Conservation (phyloP, 2,797 vertebrate species). For the Danio tinwini region DNA sequence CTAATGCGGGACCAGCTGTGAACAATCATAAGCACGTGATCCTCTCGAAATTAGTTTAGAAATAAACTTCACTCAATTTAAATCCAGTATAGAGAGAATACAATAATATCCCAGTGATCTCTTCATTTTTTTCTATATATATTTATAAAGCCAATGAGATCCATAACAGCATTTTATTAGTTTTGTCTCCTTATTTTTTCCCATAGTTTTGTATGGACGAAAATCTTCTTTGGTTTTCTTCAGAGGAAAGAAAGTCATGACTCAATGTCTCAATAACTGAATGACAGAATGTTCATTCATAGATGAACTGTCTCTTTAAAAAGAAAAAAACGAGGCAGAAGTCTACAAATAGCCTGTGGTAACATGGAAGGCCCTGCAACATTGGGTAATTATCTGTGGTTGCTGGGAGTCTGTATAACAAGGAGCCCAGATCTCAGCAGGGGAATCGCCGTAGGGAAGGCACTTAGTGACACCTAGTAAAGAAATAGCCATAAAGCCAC, state of each 20-base stretch:
- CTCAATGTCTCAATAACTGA: too few relatives aligned
- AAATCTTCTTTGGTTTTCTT: not conserved
- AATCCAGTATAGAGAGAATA: too few relatives aligned
- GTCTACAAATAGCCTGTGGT: constrained; percentile 62
- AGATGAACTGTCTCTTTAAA: constrained; percentile 42
- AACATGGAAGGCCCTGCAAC: constrained; percentile 14
- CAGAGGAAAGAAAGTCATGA: not conserved
- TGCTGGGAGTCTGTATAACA: constrained; percentile 59
- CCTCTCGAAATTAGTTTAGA: too few relatives aligned
- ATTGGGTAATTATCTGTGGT: constrained; percentile 54
- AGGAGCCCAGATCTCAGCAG: constrained; percentile 47
- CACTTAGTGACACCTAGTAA: constrained; percentile 32
- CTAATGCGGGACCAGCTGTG: too few relatives aligned
- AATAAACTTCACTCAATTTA: too few relatives aligned
- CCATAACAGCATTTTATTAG: too few relatives aligned
- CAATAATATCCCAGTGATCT: too few relatives aligned
- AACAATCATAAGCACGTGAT: too few relatives aligned
- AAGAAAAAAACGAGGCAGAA: constrained; percentile 44
- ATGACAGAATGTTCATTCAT: not conserved
- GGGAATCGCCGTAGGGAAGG: constrained; percentile 50
- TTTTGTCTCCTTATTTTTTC: too few relatives aligned
- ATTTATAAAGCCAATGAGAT: too few relatives aligned
- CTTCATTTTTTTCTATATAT: too few relatives aligned
- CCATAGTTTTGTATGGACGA: not conserved
- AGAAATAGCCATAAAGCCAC: constrained; percentile 25